Percentiles rank a stretch among this genome's conserved stretches.
Evolutionary conservation across 2,797 vertebrate species (phyloP).

Genomic region (Gallinago stenura): DNA sequence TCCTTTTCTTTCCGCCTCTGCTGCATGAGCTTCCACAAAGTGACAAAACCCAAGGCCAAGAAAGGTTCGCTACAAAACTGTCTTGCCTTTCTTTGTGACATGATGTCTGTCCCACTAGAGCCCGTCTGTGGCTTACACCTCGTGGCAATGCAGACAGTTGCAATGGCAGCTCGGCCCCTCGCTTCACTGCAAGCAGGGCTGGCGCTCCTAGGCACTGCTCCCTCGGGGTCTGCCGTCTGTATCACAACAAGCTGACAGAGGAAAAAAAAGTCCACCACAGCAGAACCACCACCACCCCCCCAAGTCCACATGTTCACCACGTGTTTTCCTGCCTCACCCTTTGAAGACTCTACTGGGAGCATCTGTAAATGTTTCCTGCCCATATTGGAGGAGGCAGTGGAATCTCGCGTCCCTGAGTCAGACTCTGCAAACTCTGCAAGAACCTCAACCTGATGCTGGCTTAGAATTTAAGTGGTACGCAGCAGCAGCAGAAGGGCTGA

Average conservation of each 20-base stretch:
- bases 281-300: neutral
- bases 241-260: neutral
- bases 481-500: neutral
- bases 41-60: neutral
- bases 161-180: neutral
- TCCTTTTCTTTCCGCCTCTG: neutral
- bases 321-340: conserved; percentile 28
- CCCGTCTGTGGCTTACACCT: fast-evolving
- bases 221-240: neutral
- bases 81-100: neutral
- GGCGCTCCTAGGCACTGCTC: neutral
- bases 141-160: neutral
- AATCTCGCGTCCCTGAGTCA: neutral
- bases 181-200: neutral
- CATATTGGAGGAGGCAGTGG: neutral
- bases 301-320: conserved; percentile 14
- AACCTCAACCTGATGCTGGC: neutral
- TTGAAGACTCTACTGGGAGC: conserved; percentile 30
- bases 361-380: conserved; percentile 13
- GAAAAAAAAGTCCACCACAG: neutral
- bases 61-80: neutral
- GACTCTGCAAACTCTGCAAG: neutral
- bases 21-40: neutral
- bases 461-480: neutral
- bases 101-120: neutral